phyloP scores from a whole-genome alignment of 2,797 vertebrate species.

The Poecilia velifera region DNA sequence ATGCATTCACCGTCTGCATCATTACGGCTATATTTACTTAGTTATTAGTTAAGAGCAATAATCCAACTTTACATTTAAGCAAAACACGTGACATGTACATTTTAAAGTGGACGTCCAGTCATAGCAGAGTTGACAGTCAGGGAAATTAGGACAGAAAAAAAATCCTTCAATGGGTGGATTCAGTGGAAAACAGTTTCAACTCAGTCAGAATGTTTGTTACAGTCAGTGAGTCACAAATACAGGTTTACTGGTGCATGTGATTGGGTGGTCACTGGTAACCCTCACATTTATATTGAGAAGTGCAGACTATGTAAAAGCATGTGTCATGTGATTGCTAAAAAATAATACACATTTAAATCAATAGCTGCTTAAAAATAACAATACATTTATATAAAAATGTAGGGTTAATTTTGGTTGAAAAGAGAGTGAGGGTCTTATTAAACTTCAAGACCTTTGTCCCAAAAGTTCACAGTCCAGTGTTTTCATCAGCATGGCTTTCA shows the following conservation, averaged over 20 bases:
- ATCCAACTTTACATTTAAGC: background rate
- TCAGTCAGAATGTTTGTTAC: slow-evolving; percentile 87
- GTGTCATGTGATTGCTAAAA: slow-evolving; percentile 2
- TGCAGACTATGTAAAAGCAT: slow-evolving; percentile 20
- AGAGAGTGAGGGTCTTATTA: background rate
- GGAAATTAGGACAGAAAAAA: slow-evolving; percentile 82
- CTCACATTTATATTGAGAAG: slow-evolving; percentile 44
- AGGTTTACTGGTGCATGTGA: slow-evolving; percentile 75
- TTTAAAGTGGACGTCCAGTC: slow-evolving; percentile 47
- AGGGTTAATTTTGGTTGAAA: background rate
- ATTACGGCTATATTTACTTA: background rate
- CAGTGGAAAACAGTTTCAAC: slow-evolving; percentile 90
- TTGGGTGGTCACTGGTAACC: slow-evolving; percentile 71
- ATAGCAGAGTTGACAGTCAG: slow-evolving; percentile 67
- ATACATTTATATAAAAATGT: background rate
- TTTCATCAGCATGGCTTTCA: background rate
- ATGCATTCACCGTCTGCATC: background rate
- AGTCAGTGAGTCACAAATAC: slow-evolving; percentile 93
- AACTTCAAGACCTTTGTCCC: background rate
- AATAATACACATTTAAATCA: background rate
- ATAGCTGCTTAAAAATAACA: background rate
- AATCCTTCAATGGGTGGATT: slow-evolving; percentile 83
- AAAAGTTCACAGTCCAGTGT: background rate
- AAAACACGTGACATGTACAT: background rate
- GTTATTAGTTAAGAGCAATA: background rate